These are phyloP conservation scores for Eleutherodactylus coqui DNA, from an alignment of 2,797 vertebrate genomes.

Conservation along the genomic window DNA sequence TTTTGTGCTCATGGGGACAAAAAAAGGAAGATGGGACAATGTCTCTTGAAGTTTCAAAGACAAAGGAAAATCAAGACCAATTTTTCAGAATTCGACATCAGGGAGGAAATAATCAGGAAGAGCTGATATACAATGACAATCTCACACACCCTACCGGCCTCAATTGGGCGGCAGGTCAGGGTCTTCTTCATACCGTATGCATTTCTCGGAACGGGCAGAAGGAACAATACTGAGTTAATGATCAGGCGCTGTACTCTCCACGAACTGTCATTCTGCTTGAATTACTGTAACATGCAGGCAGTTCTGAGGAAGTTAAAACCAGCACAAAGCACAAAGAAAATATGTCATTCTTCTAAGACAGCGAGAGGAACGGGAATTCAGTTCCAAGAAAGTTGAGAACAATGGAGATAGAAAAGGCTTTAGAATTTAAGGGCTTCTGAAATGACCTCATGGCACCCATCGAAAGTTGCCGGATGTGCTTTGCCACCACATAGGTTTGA, in stretches of 20 bases:
- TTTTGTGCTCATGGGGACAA: not conserved
- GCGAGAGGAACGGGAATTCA: not conserved
- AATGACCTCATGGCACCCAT: too few species aligned
- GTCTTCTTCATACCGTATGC: not conserved
- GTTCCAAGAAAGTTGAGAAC: not conserved
- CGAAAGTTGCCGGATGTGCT: too few species aligned
- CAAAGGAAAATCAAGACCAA: slow-evolving; percentile 37
- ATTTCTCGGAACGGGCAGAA: not conserved
- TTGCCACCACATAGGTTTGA: too few species aligned
- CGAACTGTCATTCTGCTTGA: not conserved
- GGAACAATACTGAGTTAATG: slow-evolving; percentile 15
- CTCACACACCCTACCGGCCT: not conserved
- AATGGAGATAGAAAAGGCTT: not conserved
- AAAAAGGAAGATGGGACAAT: not conserved
- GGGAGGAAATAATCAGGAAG: not conserved
- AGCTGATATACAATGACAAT: not conserved
- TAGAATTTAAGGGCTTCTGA: too few species aligned
- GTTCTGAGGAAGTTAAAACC: not conserved
- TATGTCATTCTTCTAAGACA: not conserved
- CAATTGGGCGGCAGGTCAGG: not conserved
- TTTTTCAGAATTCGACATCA: not conserved
- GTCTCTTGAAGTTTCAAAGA: not conserved
- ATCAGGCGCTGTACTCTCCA: not conserved
- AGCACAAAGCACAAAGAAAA: not conserved
- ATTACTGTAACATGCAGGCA: not conserved